A percentile compares a stretch with the other conserved stretches of the same genome.
Evolutionary conservation across 2,113 vertebrate species (phyloP).

Genomic region (Onychostruthus taczanowskii): DNA sequence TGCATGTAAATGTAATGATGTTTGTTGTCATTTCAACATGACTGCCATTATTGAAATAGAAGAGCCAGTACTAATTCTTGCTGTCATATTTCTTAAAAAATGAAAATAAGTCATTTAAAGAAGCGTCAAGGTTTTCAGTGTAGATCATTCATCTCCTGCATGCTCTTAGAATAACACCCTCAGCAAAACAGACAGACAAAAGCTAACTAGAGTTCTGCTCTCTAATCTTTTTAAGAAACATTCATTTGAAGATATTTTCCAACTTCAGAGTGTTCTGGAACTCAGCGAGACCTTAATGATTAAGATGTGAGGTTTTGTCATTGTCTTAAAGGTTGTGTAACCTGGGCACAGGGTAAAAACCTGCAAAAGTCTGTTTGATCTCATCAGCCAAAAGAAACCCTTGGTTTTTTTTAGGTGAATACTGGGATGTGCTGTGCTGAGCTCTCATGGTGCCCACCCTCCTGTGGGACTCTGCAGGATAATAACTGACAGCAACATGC

Average conservation of each 20-base stretch:
- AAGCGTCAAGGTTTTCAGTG: slow-evolving; percentile 79
- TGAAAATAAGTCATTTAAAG: slow-evolving; percentile 77
- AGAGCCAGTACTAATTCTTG: slow-evolving; percentile 78
- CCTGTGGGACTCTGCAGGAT: background rate
- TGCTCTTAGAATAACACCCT: slow-evolving; percentile 72
- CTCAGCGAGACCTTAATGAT: background rate
- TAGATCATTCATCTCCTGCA: slow-evolving; percentile 74
- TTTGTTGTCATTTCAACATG: slow-evolving; percentile 80
- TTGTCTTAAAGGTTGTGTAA: slow-evolving; percentile 13
- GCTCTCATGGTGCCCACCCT: background rate
- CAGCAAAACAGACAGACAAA: slow-evolving; percentile 80
- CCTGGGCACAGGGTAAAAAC: background rate
- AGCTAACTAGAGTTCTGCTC: slow-evolving; percentile 77
- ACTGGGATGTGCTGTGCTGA: background rate
- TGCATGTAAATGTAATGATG: slow-evolving; percentile 75
- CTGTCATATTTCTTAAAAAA: slow-evolving; percentile 77
- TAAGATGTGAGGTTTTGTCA: background rate
- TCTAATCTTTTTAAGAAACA: slow-evolving; percentile 81
- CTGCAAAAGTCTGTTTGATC: background rate
- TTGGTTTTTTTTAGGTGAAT: background rate
- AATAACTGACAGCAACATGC: background rate
- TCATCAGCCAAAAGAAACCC: background rate
- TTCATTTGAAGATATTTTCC: slow-evolving; percentile 64
- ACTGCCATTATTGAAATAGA: slow-evolving; percentile 78
- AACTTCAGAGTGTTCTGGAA: slow-evolving; percentile 66